Base-by-base conservation (phyloP, 2,797 vertebrate genomes). In the Falco berigora region DNA sequence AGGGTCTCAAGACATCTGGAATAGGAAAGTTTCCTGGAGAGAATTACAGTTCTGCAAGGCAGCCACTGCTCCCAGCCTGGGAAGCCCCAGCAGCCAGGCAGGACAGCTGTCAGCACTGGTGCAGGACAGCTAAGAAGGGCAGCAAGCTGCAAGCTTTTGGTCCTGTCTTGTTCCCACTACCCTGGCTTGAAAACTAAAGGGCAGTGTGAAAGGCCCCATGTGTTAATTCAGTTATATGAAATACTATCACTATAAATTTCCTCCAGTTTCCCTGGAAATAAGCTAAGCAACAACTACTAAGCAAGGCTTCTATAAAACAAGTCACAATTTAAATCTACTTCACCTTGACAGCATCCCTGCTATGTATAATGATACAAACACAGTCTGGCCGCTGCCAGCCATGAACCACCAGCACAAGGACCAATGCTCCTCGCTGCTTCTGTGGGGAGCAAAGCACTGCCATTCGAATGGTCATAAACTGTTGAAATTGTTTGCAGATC, bases 341-440 rank as follows among this genome's bases (percentile, higher is more conserved):
- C 34, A 30, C 16, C 20, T 34, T 52, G 34, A 49, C 44, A 44
- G 34, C 44, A 55, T 62, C 49, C 30, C 69, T 63, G 25, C 21
- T 73, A 9, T 2, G 3, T 27, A 3, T 27, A 69, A n/a, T 0
- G 3, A 15, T 12, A 40, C 4, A 38, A 64, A 49, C 11, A 6
- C 2, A 7, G 22, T 15, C 18, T 44, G 25, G 25, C 52, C 10
- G 24, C 25, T 25, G 34, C 5, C 36, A 68, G 3, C 38, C 10
- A 10, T 3, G 4, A 71, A 8, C 5, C 7, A 40, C 20, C 42
- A 22, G 50, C 11, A 14, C 0, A 2, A 67, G 40, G 20, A 59
- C 36, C 38, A 28, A n/a, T 23, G 13, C 9, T 89, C 40, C 32
- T 61, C 28, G 23, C n/a, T 24, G 38, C 30, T 49, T 13, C 58